Percentiles rank a stretch among this genome's conserved stretches.
phyloP scores from a whole-genome alignment of 2,888 invertebrate genomes.

The Athalia rosae region DNA sequence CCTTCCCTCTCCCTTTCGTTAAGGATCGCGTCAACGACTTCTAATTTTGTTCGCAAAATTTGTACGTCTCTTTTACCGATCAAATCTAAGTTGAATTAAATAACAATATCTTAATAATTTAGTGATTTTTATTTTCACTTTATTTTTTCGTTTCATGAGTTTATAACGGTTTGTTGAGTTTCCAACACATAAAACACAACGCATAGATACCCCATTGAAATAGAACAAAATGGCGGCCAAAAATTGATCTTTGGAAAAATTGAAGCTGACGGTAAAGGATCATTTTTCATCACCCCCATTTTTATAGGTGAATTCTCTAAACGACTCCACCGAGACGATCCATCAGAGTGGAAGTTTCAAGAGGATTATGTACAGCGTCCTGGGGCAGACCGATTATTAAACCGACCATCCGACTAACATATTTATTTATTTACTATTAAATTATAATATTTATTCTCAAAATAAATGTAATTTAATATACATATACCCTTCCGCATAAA shows the following conservation, averaged over 20 bases:
- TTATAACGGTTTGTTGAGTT: too few relatives aligned
- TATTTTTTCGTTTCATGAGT: too few relatives aligned
- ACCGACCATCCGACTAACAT: conserved; percentile 58
- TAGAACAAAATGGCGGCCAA: not conserved
- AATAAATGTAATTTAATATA: conserved; percentile 22
- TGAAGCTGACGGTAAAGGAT: not conserved
- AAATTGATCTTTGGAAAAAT: not conserved
- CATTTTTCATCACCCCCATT: conserved; percentile 53
- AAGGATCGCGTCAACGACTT: conserved; percentile 69
- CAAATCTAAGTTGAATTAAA: too few relatives aligned
- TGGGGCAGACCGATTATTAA: conserved; percentile 83
- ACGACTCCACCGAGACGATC: conserved; percentile 85
- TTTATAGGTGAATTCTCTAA: conserved; percentile 80
- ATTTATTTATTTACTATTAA: conserved; percentile 47
- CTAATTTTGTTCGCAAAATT: conserved; percentile 57
- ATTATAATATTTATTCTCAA: conserved; percentile 61
- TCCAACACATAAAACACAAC: too few relatives aligned
- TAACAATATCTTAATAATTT: too few relatives aligned
- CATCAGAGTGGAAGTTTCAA: conserved; percentile 95
- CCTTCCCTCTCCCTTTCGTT: conserved; percentile 69
- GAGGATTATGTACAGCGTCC: conserved; percentile 92
- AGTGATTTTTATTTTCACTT: too few relatives aligned
- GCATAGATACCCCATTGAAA: too few relatives aligned
- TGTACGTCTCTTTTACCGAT: conserved; percentile 24
- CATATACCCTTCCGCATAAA: not conserved